phyloP scores from a whole-genome alignment of 2,113 vertebrate species.

The Ameiurus melas region DNA sequence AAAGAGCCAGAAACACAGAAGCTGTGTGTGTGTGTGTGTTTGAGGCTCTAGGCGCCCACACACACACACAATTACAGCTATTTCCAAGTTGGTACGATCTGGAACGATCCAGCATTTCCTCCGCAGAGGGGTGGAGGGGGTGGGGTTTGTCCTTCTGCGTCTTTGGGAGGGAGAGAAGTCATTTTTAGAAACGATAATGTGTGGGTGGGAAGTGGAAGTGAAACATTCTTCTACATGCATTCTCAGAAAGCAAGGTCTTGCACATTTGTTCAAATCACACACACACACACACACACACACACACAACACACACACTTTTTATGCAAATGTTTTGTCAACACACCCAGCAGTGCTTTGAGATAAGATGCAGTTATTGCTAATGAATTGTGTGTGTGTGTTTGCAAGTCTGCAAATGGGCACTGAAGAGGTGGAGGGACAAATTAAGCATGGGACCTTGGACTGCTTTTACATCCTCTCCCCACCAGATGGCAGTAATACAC shows the following conservation, averaged over 20 bases:
- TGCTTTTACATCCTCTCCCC: neutral
- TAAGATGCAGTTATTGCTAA: neutral
- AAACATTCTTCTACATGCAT: slow-evolving; percentile 7
- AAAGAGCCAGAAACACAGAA: neutral
- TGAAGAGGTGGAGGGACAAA: neutral
- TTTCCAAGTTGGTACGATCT: slow-evolving; percentile 30
- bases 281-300: neutral
- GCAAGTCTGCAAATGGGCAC: neutral
- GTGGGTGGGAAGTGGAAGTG: slow-evolving; percentile 23
- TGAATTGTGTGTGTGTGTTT: neutral
- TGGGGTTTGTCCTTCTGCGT: neutral
- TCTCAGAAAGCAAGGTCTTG: neutral
- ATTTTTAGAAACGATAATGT: slow-evolving; percentile 36
- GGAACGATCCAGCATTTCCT: slow-evolving; percentile 31
- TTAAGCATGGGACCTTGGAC: neutral
- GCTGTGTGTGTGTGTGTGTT: too few species aligned
- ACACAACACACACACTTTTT: neutral
- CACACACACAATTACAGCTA: neutral
- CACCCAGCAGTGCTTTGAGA: neutral
- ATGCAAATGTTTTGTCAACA: neutral
- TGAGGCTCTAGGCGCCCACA: neutral
- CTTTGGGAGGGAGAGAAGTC: slow-evolving; percentile 17
- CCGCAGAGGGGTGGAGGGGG: slow-evolving; percentile 12
- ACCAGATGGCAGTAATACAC: slow-evolving; percentile 18
- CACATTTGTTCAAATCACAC: neutral